Evolutionary conservation across 1,140 invertebrate species (phyloP).

Genomic region (Neodiprion virginianus): DNA sequence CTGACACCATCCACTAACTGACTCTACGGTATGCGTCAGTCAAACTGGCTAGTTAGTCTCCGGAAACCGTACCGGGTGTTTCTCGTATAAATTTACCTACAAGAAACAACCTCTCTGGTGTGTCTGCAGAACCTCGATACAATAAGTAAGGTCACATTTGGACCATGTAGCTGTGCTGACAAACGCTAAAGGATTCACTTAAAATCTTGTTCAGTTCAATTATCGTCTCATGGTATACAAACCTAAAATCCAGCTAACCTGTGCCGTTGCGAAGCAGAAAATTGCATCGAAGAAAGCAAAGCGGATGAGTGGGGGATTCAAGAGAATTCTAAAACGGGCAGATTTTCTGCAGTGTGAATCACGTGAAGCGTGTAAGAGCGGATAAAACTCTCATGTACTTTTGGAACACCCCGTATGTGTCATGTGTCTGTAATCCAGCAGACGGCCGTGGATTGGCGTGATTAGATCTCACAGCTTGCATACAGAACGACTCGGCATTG

Average conservation of each 20-base stretch:
- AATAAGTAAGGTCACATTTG: too few species aligned
- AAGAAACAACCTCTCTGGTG: too few species aligned
- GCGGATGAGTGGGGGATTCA: not conserved
- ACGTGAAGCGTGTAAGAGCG: not conserved
- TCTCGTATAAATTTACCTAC: too few species aligned
- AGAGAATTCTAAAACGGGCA: not conserved
- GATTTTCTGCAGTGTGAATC: not conserved
- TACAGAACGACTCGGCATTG: not conserved
- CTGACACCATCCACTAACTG: not conserved
- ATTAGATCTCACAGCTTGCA: constrained; percentile 9
- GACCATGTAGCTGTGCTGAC: too few species aligned
- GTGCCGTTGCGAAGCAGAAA: not conserved
- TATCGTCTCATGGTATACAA: too few species aligned
- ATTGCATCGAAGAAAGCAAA: not conserved
- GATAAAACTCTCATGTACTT: not conserved
- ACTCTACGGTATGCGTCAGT: constrained; percentile 12
- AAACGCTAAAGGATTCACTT: too few species aligned
- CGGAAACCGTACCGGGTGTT: not conserved
- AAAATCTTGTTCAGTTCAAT: too few species aligned
- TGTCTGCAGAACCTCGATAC: too few species aligned
- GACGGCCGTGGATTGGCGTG: constrained; percentile 12
- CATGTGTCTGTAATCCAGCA: constrained; percentile 4
- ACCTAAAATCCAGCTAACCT: too few species aligned
- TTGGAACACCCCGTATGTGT: constrained; percentile 5
- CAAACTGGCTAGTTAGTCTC: constrained; percentile 9